Conservation (phyloP, 2,113 vertebrate genomes). For the Nematolebias whitei region DNA sequence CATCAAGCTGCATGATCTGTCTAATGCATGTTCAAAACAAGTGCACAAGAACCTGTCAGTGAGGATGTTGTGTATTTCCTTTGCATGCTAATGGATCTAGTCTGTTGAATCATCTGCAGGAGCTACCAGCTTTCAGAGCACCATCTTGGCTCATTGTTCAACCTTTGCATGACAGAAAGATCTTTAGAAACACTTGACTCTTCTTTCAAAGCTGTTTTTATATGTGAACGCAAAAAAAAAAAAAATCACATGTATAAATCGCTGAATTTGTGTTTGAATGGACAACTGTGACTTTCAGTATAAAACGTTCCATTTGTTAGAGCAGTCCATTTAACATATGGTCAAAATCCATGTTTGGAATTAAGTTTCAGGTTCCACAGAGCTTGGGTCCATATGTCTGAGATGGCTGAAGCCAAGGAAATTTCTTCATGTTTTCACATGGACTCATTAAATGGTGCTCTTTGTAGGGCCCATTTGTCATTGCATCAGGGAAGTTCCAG, state of each 20-base stretch:
- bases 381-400: constrained; percentile 26
- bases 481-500: constrained; percentile 61
- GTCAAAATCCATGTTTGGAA: constrained; percentile 18
- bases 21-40: constrained; percentile 24
- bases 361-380: constrained; percentile 45
- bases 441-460: constrained; percentile 67
- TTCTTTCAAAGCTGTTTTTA: constrained; percentile 24
- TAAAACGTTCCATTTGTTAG: neutral
- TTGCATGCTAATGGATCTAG: constrained; percentile 15
- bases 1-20: constrained; percentile 21
- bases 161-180: constrained; percentile 6
- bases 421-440: constrained; percentile 43
- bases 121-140: constrained; percentile 33
- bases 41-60: neutral
- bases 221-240: neutral
- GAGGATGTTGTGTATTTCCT: constrained; percentile 16
- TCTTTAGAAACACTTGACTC: neutral
- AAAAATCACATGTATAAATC: neutral
- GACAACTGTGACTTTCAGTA: neutral
- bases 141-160: constrained; percentile 39
- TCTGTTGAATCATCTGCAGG: constrained; percentile 5
- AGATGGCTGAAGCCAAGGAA: constrained; percentile 28
- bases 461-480: constrained; percentile 66
- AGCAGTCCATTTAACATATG: neutral
- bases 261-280: neutral